phyloP scores from a whole-genome alignment of 2,888 invertebrate genomes.

The Prostheceraeus crozeri region DNA sequence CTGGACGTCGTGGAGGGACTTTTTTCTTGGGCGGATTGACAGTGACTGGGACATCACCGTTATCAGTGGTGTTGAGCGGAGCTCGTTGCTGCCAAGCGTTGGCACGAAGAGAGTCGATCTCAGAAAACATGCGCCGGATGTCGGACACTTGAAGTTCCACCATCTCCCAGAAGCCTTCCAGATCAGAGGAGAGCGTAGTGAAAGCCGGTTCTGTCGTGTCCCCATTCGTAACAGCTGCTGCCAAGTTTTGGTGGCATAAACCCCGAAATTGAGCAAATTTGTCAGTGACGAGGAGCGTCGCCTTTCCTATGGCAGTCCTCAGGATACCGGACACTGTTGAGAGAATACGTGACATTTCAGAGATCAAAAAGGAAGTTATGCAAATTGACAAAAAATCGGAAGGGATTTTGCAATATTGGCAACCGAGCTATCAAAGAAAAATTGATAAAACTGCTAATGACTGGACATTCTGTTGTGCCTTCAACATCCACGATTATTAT shows the following conservation, averaged over 20 bases:
- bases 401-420: too few species aligned
- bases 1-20: constrained; percentile 43
- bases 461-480: too few species aligned
- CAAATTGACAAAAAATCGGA: too few species aligned
- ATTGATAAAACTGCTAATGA: too few species aligned
- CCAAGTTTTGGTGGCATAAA: constrained; percentile 64
- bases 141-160: constrained; percentile 81
- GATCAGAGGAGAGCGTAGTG: constrained; percentile 60
- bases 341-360: too few species aligned
- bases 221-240: constrained; percentile 44
- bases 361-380: too few species aligned
- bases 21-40: too few species aligned
- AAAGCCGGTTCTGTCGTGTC: neutral
- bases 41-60: too few species aligned
- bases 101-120: constrained; percentile 52
- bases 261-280: constrained; percentile 93
- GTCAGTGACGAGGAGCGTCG: constrained; percentile 75
- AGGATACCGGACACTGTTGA: constrained; percentile 67
- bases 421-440: too few species aligned
- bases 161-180: constrained; percentile 97
- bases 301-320: constrained; percentile 81
- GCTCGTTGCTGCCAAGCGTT: constrained; percentile 56
- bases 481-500: too few species aligned
- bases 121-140: constrained; percentile 69
- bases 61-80: too few species aligned